phyloP scores from a whole-genome alignment of 2,888 invertebrate species.

The Drosophila recens region DNA sequence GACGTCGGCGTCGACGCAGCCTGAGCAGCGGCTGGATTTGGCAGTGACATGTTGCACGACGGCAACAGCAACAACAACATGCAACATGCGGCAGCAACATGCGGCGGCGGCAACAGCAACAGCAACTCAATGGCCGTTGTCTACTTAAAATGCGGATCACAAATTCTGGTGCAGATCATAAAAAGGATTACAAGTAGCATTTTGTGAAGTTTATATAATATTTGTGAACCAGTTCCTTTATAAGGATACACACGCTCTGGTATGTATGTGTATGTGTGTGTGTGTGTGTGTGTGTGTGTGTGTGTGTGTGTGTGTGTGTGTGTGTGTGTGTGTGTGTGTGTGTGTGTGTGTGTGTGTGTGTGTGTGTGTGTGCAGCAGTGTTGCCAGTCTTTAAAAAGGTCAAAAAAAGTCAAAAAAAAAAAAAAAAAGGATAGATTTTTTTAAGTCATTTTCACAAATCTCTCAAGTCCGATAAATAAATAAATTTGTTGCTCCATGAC shows the following conservation, averaged over 20 bases:
- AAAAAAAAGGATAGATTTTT: too few relatives aligned
- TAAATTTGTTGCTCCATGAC: too few relatives aligned
- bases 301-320: conserved; percentile 18
- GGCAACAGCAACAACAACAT: conserved; percentile 23
- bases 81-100: conserved; percentile 14
- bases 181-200: conserved; percentile 79
- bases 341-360: neutral
- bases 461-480: too few relatives aligned
- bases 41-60: conserved; percentile 73
- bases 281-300: neutral
- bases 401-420: too few relatives aligned
- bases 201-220: conserved; percentile 65
- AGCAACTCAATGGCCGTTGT: conserved; percentile 7
- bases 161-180: conserved; percentile 74
- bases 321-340: conserved; percentile 16
- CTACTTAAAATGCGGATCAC: conserved; percentile 76
- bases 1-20: conserved; percentile 65
- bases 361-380: conserved; percentile 13
- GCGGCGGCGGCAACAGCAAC: conserved; percentile 26
- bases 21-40: conserved; percentile 81
- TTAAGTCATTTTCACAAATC: too few relatives aligned
- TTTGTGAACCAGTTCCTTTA: conserved; percentile 41
- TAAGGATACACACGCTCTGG: conserved; percentile 45
- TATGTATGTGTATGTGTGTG: conserved; percentile 2
- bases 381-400: too few relatives aligned